Conservation (phyloP, 2,113 vertebrate species). For the Zootoca vivipara region DNA sequence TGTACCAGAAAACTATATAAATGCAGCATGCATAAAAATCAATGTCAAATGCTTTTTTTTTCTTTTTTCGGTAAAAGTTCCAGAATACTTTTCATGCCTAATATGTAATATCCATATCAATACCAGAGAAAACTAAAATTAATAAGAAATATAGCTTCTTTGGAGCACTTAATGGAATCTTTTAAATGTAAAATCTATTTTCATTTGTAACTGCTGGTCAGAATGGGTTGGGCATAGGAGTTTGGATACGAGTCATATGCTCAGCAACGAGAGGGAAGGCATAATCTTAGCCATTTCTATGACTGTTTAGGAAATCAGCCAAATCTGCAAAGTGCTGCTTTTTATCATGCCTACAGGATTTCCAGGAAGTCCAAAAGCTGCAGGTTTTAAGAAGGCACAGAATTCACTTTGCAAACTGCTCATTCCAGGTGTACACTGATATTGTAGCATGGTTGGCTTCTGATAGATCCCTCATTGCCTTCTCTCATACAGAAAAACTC, state of each 20-base stretch:
- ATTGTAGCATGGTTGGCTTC: neutral
- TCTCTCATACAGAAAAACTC: neutral
- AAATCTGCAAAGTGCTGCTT: neutral
- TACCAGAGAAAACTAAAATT: constrained; percentile 16
- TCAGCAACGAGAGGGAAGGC: neutral
- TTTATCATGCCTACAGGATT: rapidly evolving
- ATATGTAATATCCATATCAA: neutral
- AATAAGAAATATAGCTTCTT: neutral
- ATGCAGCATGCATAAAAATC: neutral
- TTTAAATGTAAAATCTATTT: constrained; percentile 29
- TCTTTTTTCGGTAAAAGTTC: neutral
- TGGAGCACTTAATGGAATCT: constrained; percentile 7
- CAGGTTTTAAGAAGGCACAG: constrained; percentile 4
- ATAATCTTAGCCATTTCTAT: neutral
- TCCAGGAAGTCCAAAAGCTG: constrained; percentile 8
- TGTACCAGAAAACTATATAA: constrained; percentile 14
- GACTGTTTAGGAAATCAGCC: neutral
- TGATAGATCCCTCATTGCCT: neutral
- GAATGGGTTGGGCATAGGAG: rapidly evolving
- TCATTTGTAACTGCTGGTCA: constrained; percentile 14
- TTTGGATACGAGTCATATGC: neutral
- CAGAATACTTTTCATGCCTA: neutral
- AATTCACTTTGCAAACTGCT: neutral
- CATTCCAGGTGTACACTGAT: neutral
- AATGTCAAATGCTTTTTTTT: neutral